Conservation (phyloP, 2,113 vertebrate species). For the Nycticebus coucang region DNA sequence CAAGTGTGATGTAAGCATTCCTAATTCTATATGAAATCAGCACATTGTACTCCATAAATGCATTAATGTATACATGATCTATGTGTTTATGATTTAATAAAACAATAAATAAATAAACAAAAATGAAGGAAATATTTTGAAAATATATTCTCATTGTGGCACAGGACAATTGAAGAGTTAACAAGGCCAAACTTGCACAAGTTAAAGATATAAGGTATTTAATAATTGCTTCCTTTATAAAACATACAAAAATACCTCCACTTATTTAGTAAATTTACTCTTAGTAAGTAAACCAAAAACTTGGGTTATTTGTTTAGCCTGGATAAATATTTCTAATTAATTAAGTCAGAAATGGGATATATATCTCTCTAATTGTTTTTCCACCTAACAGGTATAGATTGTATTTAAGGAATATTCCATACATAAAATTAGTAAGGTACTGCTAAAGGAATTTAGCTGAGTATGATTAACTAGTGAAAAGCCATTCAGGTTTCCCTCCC, state of each 20-base stretch:
- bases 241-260: background rate
- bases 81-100: no score
- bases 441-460: background rate
- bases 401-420: background rate
- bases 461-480: background rate
- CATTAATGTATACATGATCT: no score
- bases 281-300: background rate
- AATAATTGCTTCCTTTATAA: background rate
- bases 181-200: background rate
- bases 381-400: background rate
- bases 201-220: background rate
- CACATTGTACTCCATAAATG: no score
- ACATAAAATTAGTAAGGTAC: background rate
- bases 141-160: background rate
- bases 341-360: background rate
- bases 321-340: background rate
- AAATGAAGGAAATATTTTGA: background rate
- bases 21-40: no score
- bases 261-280: background rate
- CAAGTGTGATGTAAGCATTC: no score
- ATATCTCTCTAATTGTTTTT: background rate
- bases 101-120: no score
- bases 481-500: background rate
- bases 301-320: background rate
- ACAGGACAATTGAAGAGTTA: background rate